A percentile compares a stretch with the other conserved stretches of the same genome.
Conservation (phyloP, 2,888 invertebrate species). For the Eulithis prunata region DNA sequence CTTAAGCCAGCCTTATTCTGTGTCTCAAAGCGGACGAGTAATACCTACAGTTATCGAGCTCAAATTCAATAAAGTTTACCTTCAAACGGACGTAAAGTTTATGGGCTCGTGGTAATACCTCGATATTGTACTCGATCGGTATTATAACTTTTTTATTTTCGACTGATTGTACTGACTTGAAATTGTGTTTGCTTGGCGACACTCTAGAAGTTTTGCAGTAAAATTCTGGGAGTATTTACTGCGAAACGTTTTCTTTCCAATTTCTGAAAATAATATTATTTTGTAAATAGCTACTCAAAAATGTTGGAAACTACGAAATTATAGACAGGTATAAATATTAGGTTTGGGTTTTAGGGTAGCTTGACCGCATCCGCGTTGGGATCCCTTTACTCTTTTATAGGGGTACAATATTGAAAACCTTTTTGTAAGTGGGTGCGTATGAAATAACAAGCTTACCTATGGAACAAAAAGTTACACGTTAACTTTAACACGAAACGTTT, state of each 20-base stretch:
- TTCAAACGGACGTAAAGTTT: conserved; percentile 34
- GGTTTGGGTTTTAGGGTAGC: conserved; percentile 19
- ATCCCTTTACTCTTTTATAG: conserved; percentile 24
- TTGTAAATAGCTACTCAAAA: neutral
- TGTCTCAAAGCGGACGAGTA: conserved; percentile 32
- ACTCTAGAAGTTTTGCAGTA: conserved; percentile 40
- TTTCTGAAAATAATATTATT: conserved; percentile 30
- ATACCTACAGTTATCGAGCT: conserved; percentile 38
- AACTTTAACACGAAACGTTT: neutral
- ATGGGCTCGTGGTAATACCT: conserved; percentile 26
- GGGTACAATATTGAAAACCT: conserved; percentile 29
- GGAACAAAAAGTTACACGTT: neutral
- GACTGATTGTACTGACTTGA: conserved; percentile 40
- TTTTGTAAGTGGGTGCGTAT: conserved; percentile 26
- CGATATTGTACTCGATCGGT: conserved; percentile 32
- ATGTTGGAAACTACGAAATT: conserved; percentile 10
- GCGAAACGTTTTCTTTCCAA: conserved; percentile 39
- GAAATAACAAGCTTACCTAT: conserved; percentile 9
- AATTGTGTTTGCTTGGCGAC: conserved; percentile 39
- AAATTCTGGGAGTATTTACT: conserved; percentile 39
- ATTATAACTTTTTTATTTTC: conserved; percentile 41
- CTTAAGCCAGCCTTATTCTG: conserved; percentile 43
- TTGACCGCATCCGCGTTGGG: conserved; percentile 19
- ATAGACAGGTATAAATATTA: conserved; percentile 14
- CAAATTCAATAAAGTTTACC: conserved; percentile 43